A percentile compares a stretch with the other conserved stretches of the same genome.
Conservation (phyloP, 2,113 vertebrate genomes). For the Microtus richardsoni region DNA sequence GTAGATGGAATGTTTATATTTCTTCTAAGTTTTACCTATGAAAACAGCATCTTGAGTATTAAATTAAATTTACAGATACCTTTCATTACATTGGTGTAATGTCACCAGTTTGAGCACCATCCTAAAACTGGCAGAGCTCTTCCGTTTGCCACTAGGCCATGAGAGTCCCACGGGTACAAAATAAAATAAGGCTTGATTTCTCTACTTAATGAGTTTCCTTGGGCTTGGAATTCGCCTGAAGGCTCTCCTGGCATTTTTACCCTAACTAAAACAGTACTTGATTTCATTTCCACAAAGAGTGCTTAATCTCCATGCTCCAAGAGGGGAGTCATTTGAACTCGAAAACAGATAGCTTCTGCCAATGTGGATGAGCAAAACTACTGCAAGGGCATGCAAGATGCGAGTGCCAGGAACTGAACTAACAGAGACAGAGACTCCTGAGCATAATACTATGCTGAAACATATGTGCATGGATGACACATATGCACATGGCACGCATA, state of each 20-base stretch:
- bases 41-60: background rate
- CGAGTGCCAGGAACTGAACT: fast-evolving
- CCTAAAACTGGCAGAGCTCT: conserved; percentile 41
- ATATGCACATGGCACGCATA: background rate
- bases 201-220: conserved; percentile 47
- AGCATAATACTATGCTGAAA: background rate
- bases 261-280: conserved; percentile 18
- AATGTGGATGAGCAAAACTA: background rate
- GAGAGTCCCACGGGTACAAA: conserved; percentile 33
- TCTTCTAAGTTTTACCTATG: conserved; percentile 57
- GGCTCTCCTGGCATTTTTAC: conserved; percentile 9
- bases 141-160: background rate
- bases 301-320: conserved; percentile 10
- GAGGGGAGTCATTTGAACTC: background rate
- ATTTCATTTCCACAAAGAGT: conserved; percentile 48
- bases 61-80: conserved; percentile 50
- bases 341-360: background rate
- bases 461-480: background rate
- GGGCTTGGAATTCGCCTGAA: conserved; percentile 39
- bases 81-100: conserved; percentile 53
- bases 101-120: background rate
- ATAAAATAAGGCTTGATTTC: conserved; percentile 35
- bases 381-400: background rate
- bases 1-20: conserved; percentile 13
- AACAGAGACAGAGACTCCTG: background rate